phyloP scores from a whole-genome alignment of 2,797 vertebrate species.

The Buphagus erythrorhynchus region DNA sequence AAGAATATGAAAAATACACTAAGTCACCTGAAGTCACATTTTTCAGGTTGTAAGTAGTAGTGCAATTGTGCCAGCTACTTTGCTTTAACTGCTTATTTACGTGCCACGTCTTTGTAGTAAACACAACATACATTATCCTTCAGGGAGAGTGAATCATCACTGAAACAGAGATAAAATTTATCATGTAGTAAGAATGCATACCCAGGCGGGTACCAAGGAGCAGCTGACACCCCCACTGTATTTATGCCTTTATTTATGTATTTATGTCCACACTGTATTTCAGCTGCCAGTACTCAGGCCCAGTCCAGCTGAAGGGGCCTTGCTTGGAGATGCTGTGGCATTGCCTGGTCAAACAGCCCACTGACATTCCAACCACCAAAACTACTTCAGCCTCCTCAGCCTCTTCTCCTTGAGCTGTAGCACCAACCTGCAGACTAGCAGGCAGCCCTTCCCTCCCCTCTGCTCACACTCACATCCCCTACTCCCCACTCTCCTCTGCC shows the following conservation, averaged over 20 bases:
- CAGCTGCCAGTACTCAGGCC: rapidly evolving
- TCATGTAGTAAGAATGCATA: neutral
- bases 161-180: constrained; percentile 28
- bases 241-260: neutral
- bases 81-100: constrained; percentile 4
- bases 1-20: neutral
- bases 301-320: neutral
- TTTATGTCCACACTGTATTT: neutral
- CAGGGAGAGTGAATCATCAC: constrained; percentile 10
- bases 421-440: neutral
- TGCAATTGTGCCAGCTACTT: neutral
- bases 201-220: neutral
- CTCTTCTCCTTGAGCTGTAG: neutral
- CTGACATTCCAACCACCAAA: neutral
- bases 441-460: neutral
- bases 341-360: neutral
- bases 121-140: neutral
- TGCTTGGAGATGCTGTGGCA: neutral
- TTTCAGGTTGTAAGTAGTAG: neutral
- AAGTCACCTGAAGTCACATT: neutral
- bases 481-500: neutral
- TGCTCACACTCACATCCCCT: neutral
- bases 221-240: neutral
- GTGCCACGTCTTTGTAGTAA: neutral
- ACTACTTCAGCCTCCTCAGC: neutral